Evolutionary conservation across 2,888 invertebrate genomes (phyloP).

Genomic region (Orthosia incerta): DNA sequence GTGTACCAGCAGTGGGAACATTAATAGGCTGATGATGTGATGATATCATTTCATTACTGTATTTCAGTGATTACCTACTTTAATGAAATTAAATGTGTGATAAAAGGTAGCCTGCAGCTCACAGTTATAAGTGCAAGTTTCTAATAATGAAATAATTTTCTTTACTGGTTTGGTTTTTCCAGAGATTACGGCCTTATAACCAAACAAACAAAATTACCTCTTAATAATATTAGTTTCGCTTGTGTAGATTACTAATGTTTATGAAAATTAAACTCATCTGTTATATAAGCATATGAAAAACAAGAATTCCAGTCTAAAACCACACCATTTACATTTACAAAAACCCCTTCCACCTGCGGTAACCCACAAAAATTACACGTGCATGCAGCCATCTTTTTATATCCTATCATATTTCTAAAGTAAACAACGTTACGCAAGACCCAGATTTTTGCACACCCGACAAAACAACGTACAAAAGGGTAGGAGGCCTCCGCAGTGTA

Average conservation of each 20-base stretch:
- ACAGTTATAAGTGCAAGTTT: too few relatives aligned
- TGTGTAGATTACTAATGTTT: neutral
- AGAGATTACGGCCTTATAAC: too few relatives aligned
- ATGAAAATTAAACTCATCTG: neutral
- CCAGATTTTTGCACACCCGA: slow-evolving; percentile 58
- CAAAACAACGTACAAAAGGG: slow-evolving; percentile 59
- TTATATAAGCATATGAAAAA: neutral
- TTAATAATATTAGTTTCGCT: too few relatives aligned
- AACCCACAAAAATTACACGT: slow-evolving; percentile 48
- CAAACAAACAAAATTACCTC: too few relatives aligned
- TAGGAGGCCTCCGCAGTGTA: slow-evolving; percentile 49
- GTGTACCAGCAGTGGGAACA: too few relatives aligned
- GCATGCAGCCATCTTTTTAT: slow-evolving; percentile 41
- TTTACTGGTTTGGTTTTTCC: too few relatives aligned
- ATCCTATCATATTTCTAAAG: slow-evolving; percentile 57
- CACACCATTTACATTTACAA: slow-evolving; percentile 1
- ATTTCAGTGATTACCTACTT: too few relatives aligned
- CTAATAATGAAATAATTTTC: too few relatives aligned
- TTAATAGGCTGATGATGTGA: too few relatives aligned
- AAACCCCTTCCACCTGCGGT: slow-evolving; percentile 8
- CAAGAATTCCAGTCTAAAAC: neutral
- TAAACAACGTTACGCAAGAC: slow-evolving; percentile 56
- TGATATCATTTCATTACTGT: too few relatives aligned
- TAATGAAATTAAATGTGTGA: too few relatives aligned
- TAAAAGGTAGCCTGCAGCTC: too few relatives aligned